A percentile compares a stretch with the other conserved stretches of the same genome.
phyloP scores from a whole-genome alignment of 1,140 invertebrate genomes.

The Saccostrea echinata region DNA sequence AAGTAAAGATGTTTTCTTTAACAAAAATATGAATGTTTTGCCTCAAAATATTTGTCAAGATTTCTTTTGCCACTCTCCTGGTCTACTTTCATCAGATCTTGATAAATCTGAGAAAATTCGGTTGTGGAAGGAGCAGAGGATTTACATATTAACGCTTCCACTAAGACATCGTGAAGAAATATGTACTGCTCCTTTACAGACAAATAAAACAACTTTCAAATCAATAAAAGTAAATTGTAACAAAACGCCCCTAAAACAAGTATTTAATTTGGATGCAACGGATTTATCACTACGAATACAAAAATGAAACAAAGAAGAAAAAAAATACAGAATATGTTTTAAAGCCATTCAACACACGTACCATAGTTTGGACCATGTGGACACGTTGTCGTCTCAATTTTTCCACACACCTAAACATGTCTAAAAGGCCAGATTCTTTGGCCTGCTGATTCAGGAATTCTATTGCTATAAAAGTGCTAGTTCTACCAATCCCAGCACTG shows the following conservation, averaged over 20 bases:
- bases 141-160: slow-evolving; percentile 56
- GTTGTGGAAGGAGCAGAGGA: slow-evolving; percentile 38
- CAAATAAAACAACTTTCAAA: too few relatives aligned
- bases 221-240: too few relatives aligned
- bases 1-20: too few relatives aligned
- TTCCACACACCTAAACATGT: slow-evolving; percentile 70
- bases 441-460: slow-evolving; percentile 70
- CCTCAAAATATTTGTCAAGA: slow-evolving; percentile 13
- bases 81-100: slow-evolving; percentile 51
- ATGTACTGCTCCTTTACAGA: slow-evolving; percentile 56
- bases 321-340: slow-evolving; percentile 37
- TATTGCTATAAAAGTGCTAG: slow-evolving; percentile 78
- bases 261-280: too few relatives aligned
- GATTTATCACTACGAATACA: too few relatives aligned
- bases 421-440: slow-evolving; percentile 63
- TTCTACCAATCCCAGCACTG: slow-evolving; percentile 78
- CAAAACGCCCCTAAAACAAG: too few relatives aligned
- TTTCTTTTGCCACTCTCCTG: slow-evolving; percentile 42
- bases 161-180: slow-evolving; percentile 60
- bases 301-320: slow-evolving; percentile 57
- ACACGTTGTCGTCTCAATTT: slow-evolving; percentile 71
- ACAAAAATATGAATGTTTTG: background rate
- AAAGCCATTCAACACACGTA: slow-evolving; percentile 27
- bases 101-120: slow-evolving; percentile 50
- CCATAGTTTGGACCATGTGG: slow-evolving; percentile 78